These are phyloP conservation scores for Dolichallabes microphthalmus DNA, from an alignment of 2,113 vertebrate species.

Conservation along the genomic window DNA sequence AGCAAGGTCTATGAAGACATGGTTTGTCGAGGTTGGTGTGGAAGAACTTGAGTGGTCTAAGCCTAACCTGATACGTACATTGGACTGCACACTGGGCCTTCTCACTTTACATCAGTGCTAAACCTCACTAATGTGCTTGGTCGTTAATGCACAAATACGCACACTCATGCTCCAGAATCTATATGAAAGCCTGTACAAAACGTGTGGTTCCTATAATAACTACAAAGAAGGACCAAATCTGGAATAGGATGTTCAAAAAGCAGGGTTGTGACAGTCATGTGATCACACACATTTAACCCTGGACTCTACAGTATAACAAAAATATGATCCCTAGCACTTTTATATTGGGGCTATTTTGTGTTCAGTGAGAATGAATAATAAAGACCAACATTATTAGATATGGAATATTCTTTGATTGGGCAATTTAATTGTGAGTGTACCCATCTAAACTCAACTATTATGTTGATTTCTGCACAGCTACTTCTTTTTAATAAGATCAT, in stretches of 20 bases:
- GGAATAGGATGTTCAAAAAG: neutral
- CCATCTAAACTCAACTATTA: neutral
- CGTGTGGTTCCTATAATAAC: neutral
- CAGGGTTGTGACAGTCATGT: neutral
- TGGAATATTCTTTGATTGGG: neutral
- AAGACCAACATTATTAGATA: neutral
- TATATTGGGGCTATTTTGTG: neutral
- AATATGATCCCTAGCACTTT: neutral
- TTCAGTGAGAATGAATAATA: neutral
- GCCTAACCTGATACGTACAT: neutral
- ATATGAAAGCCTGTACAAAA: neutral
- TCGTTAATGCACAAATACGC: neutral
- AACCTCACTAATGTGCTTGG: neutral
- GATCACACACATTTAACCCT: neutral
- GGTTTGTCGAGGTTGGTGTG: neutral
- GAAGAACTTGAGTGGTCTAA: neutral
- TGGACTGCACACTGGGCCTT: neutral
- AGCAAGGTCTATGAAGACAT: neutral
- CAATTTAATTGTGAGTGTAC: neutral
- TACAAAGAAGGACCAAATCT: neutral
- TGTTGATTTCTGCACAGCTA: neutral
- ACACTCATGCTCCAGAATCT: neutral
- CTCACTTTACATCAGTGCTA: neutral
- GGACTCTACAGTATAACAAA: neutral
- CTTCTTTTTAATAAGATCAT: slow-evolving; percentile 4